Evolutionary conservation across 2,113 vertebrate species (phyloP).

Genomic region (Accipiter virgatus): DNA sequence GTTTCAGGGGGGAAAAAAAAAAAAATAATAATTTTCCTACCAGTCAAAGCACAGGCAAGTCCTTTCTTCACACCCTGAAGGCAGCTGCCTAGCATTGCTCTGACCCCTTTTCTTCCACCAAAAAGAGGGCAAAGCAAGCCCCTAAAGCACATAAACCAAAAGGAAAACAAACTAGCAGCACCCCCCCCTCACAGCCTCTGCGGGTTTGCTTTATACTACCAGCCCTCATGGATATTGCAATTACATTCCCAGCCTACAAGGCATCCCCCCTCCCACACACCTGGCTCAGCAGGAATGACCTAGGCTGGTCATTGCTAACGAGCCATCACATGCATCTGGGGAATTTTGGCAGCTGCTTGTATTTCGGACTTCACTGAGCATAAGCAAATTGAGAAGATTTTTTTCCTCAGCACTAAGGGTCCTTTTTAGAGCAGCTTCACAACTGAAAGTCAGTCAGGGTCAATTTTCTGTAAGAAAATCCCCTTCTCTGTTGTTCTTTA

Average conservation of each 20-base stretch:
- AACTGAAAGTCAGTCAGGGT: not conserved
- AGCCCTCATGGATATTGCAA: not conserved
- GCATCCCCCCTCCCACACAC: not conserved
- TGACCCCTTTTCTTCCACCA: not conserved
- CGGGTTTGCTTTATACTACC: not conserved
- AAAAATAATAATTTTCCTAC: not conserved
- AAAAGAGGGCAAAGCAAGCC: not conserved
- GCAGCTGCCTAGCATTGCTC: not conserved
- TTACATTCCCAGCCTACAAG: not conserved
- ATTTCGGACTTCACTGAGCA: not conserved
- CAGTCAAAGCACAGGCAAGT: not conserved
- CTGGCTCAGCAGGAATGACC: not conserved
- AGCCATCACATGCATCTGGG: not conserved
- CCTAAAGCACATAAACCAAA: not conserved
- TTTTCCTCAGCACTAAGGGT: fast-evolving
- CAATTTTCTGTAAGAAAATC: not conserved
- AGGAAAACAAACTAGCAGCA: not conserved
- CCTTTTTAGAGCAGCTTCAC: not conserved
- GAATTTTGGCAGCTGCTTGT: not conserved
- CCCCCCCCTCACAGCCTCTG: fast-evolving
- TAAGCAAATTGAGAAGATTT: not conserved
- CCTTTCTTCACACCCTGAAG: not conserved
- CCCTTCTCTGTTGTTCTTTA: not conserved
- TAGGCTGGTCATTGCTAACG: fast-evolving
- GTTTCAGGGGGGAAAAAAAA: not conserved